Evolutionary conservation across 2,797 vertebrate genomes (phyloP).

Genomic region (Ficedula albicollis): DNA sequence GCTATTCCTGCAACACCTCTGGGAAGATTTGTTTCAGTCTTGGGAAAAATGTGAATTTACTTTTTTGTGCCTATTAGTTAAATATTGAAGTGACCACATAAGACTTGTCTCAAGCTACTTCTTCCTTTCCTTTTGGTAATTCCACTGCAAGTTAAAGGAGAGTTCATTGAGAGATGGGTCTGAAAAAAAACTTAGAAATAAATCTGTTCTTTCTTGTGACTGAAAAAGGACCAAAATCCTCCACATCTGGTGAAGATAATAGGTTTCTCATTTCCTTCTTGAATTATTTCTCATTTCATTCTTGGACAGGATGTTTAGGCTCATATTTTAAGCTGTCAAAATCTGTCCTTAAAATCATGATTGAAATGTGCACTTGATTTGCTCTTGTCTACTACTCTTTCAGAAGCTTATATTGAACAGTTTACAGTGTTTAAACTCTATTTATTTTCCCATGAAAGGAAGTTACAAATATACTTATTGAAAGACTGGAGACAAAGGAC

Average conservation of each 20-base stretch:
- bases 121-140: neutral
- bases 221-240: neutral
- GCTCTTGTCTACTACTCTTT: neutral
- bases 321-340: neutral
- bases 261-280: neutral
- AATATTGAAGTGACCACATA: neutral
- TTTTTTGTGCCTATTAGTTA: neutral
- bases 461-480: neutral
- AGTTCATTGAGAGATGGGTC: neutral
- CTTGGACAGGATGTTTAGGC: neutral
- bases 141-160: neutral
- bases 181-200: neutral
- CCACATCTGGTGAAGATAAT: neutral
- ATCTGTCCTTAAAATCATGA: neutral
- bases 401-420: neutral
- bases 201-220: neutral
- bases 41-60: fast-evolving
- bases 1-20: neutral
- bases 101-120: neutral
- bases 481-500: neutral
- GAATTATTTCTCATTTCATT: neutral
- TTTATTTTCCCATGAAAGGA: neutral
- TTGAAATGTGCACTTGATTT: neutral
- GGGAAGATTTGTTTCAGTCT: neutral
- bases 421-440: neutral